Evolutionary conservation across 2,797 vertebrate species (phyloP), one percentile per base, ranked within the genome.

Genomic region (Periophthalmus magnuspinnatus): DNA sequence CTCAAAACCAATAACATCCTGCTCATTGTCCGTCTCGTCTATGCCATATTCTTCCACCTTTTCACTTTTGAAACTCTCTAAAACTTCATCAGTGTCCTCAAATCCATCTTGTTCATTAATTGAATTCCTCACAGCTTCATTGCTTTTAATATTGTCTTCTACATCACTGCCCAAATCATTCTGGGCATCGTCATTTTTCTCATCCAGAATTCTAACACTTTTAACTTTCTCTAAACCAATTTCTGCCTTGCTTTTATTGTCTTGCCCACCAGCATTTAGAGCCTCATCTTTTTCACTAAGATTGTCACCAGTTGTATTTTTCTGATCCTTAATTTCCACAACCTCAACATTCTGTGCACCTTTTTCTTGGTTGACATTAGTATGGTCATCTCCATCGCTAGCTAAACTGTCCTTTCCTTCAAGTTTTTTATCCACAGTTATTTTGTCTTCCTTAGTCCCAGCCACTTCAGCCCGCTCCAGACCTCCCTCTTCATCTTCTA

Each of bases 61-160:
- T 36, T 79, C 76, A 47, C 60, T 76, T 64, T 59, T 28, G 8
- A 56, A 66, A 48, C 52, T 69, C 47, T 84, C 75, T 7, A 72
- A 24, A 9, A 65, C 58, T 54, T 76, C 60, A 28, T 83, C 74
- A 0, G 70, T 81, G 8, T 19, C 45, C 16, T 81, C 70, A 17
- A 28, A 62, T 22, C 75, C 32, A 7, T 73, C 66, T 32, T 69
- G 45, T 52, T 74, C 70, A 56, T 75, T 33, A 2, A 5, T 22
- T 5, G 61, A 47, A 54, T 60, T 60, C 45, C 65, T 48, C 17
- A 4, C 64, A 6, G 22, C 62, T 4, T 67, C 66, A 2, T 70
- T 60, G 0, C 54, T 63, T 36, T 67, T 63, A 9, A 5, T 19
- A 2, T 50, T 38, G 17, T 69, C 69, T 2, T 34, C 70, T 28